A percentile compares a stretch with the other conserved stretches of the same genome.
phyloP scores from a whole-genome alignment of 35 echinoderm and acorn worm genomes.

The Stichopus chloronotus region DNA sequence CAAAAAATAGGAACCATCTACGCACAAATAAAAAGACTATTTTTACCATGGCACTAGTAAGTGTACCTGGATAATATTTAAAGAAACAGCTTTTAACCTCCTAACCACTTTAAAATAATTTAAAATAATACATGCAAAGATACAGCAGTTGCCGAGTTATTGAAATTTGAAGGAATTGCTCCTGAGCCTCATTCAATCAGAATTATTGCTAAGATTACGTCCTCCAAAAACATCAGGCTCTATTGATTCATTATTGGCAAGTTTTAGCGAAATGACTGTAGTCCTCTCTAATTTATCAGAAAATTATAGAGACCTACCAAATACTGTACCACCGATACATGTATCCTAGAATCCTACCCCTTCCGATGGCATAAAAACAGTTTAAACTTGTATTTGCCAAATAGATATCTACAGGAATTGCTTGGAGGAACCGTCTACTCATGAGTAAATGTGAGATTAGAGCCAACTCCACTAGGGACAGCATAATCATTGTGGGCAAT shows the following conservation, averaged over 20 bases:
- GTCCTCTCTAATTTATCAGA: neutral
- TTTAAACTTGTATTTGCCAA: conserved; percentile 25
- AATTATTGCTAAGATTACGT: conserved; percentile 4
- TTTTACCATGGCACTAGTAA: conserved; percentile 20
- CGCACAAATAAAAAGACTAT: neutral
- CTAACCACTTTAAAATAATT: neutral
- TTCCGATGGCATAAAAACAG: conserved; percentile 7
- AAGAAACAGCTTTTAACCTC: neutral
- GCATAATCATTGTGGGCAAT: conserved; percentile 7
- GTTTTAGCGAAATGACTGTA: neutral
- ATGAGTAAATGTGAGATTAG: neutral
- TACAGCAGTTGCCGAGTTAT: conserved; percentile 15
- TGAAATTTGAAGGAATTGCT: conserved; percentile 22
- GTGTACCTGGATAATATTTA: conserved; percentile 8
- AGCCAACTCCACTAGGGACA: conserved; percentile 21
- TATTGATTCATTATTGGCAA: neutral
- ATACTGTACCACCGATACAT: conserved; percentile 32
- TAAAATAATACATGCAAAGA: conserved; percentile 1
- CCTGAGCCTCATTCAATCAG: conserved; percentile 26
- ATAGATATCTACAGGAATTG: neutral
- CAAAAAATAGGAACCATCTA: conserved; percentile 37
- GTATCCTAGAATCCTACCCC: neutral
- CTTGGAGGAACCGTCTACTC: neutral
- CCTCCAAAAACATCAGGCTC: neutral
- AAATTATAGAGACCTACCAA: neutral